Conservation (phyloP, 2,113 vertebrate genomes). For the Thoracochromis brauschi region DNA sequence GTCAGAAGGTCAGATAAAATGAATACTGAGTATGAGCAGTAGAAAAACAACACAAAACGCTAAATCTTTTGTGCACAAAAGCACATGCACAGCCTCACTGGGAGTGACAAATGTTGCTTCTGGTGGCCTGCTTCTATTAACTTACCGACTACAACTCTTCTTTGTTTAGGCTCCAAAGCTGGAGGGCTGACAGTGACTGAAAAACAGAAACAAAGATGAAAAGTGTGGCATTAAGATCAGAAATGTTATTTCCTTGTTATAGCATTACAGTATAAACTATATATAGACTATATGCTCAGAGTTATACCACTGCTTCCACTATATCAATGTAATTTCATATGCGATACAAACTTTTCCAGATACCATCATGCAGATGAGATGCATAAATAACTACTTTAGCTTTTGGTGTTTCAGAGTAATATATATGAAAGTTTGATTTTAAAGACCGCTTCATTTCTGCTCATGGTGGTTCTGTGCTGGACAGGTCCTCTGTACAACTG, state of each 20-base stretch:
- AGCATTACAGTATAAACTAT: neutral
- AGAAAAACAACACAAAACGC: neutral
- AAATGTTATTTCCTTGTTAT: neutral
- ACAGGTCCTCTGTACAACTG: neutral
- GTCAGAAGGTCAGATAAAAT: slow-evolving; percentile 23
- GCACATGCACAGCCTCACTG: neutral
- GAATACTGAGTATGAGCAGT: neutral
- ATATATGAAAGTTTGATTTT: neutral
- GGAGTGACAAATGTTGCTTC: neutral
- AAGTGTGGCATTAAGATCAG: neutral
- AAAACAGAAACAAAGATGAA: neutral
- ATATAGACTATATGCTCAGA: neutral
- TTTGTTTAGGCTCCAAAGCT: slow-evolving; percentile 65
- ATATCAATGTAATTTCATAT: neutral
- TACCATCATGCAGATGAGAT: neutral
- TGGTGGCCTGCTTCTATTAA: neutral
- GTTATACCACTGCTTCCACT: neutral
- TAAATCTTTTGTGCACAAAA: neutral
- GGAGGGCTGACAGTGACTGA: slow-evolving; percentile 56
- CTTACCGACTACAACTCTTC: slow-evolving; percentile 73
- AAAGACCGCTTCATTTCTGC: neutral
- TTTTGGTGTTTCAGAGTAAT: neutral
- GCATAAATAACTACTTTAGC: neutral
- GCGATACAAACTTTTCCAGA: neutral
- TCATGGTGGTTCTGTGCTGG: neutral